Conservation (phyloP, 2,888 invertebrate species). For the Hydraecia micacea region DNA sequence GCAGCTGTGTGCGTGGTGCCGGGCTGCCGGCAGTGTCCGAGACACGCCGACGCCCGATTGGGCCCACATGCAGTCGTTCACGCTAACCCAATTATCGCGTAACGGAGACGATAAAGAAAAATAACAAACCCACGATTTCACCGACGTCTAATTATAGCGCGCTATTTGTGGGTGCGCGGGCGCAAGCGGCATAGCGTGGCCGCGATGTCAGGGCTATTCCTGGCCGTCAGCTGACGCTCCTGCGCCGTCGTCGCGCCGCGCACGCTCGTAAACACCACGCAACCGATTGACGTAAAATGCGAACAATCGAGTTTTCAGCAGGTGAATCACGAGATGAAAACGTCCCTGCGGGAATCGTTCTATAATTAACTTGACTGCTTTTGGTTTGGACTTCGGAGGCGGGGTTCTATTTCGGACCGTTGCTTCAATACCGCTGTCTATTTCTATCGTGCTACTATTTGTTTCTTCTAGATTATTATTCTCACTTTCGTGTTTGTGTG, state of each 20-base stretch:
- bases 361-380: constrained; percentile 89
- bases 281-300: constrained; percentile 89
- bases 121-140: constrained; percentile 91
- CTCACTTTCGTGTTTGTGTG: constrained; percentile 69
- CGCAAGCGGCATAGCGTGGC: constrained; percentile 89
- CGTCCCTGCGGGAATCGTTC: constrained; percentile 86
- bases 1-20: constrained; percentile 71
- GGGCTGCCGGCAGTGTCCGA: constrained; percentile 75
- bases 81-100: constrained; percentile 90
- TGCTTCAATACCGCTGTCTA: constrained; percentile 86
- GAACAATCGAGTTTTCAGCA: constrained; percentile 90
- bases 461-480: constrained; percentile 78
- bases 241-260: constrained; percentile 76
- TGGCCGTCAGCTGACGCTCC: constrained; percentile 89
- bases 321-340: constrained; percentile 89
- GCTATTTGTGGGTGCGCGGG: constrained; percentile 90
- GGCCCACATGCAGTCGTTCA: constrained; percentile 88
- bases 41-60: constrained; percentile 89
- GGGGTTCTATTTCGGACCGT: constrained; percentile 87
- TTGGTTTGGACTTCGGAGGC: constrained; percentile 89
- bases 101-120: constrained; percentile 90
- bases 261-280: constrained; percentile 88
- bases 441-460: constrained; percentile 82
- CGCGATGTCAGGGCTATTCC: constrained; percentile 90
- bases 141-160: constrained; percentile 89